These are phyloP conservation scores for Andricus curvator DNA, from an alignment of 2,888 invertebrate species.

Conservation along the genomic window DNA sequence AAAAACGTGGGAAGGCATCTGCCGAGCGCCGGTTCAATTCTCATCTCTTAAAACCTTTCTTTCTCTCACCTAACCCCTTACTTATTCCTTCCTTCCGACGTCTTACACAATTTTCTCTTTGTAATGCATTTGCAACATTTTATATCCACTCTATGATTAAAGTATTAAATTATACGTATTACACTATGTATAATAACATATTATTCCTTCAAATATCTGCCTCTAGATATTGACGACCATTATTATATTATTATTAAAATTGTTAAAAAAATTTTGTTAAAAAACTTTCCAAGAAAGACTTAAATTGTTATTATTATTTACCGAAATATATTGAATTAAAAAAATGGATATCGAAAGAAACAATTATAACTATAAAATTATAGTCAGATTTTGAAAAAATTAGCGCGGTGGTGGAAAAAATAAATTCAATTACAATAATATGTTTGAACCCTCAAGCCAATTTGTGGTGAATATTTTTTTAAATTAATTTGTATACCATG, in stretches of 20 bases:
- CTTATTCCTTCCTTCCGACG: slow-evolving; percentile 49
- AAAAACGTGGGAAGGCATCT: slow-evolving; percentile 76
- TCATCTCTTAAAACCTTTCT: slow-evolving; percentile 50
- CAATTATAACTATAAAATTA: too few relatives aligned
- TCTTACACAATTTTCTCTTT: slow-evolving; percentile 55
- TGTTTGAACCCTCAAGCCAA: too few relatives aligned
- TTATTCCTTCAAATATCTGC: background rate
- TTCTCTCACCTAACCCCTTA: slow-evolving; percentile 53
- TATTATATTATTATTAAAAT: background rate
- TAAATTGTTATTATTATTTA: too few relatives aligned
- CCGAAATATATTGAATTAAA: too few relatives aligned
- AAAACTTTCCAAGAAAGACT: too few relatives aligned
- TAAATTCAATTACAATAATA: too few relatives aligned
- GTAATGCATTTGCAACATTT: slow-evolving; percentile 42
- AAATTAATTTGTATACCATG: too few relatives aligned
- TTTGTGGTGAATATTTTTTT: too few relatives aligned
- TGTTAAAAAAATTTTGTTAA: too few relatives aligned
- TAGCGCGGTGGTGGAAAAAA: too few relatives aligned
- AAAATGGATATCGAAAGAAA: too few relatives aligned
- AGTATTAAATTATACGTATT: background rate
- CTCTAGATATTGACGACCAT: background rate
- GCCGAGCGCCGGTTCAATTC: slow-evolving; percentile 62
- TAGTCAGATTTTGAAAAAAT: too few relatives aligned
- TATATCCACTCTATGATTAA: slow-evolving; percentile 51
- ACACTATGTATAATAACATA: background rate